Conservation (phyloP, 2,113 vertebrate species). For the Rallus limicola region DNA sequence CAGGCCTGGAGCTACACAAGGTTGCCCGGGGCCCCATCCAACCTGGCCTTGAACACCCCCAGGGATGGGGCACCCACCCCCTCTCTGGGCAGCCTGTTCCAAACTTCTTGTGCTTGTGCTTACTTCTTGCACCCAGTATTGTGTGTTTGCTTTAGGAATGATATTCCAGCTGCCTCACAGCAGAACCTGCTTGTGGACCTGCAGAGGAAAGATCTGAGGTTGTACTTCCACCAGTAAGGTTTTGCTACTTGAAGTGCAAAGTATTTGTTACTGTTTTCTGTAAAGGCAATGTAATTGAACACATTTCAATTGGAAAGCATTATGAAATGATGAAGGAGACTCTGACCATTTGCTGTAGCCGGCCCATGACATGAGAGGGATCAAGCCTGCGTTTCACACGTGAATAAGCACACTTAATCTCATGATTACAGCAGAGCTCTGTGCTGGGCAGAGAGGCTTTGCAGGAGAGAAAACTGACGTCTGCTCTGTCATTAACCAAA, state of each 20-base stretch:
- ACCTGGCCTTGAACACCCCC: too few species aligned
- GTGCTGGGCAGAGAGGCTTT: slow-evolving; percentile 35
- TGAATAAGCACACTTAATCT: slow-evolving; percentile 80
- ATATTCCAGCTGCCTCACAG: background rate
- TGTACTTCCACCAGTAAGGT: background rate
- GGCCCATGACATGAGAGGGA: slow-evolving; percentile 68
- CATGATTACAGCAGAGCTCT: slow-evolving; percentile 73
- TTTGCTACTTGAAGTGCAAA: slow-evolving; percentile 38
- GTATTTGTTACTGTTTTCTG: slow-evolving; percentile 53
- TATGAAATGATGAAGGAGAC: slow-evolving; percentile 61
- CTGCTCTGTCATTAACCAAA: slow-evolving; percentile 50
- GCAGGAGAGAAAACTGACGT: background rate
- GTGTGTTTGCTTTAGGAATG: background rate
- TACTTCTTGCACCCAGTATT: accelerated
- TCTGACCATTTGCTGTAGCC: slow-evolving; percentile 68
- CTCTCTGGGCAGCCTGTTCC: too few species aligned
- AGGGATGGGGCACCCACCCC: too few species aligned
- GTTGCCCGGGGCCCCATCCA: too few species aligned
- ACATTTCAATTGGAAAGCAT: slow-evolving; percentile 65
- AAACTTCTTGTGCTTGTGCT: background rate
- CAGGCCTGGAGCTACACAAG: too few species aligned
- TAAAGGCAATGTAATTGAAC: slow-evolving; percentile 64
- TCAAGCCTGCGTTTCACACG: slow-evolving; percentile 84
- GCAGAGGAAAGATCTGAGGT: slow-evolving; percentile 47
- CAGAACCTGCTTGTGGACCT: background rate